phyloP scores from a whole-genome alignment of 1,140 invertebrate species.

The Drosophila subobscura region DNA sequence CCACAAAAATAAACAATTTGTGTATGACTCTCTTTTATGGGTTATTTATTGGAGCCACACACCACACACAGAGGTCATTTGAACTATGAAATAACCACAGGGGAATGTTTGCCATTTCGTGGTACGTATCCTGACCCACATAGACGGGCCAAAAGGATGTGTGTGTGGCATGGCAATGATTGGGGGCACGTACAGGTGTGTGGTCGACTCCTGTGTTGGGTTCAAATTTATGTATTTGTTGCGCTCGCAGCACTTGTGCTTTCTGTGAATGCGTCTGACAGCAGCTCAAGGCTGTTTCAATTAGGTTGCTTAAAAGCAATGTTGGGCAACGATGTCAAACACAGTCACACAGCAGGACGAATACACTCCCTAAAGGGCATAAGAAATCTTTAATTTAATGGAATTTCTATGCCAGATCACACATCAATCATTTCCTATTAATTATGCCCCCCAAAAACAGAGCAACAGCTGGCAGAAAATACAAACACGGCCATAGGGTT shows the following conservation, averaged over 20 bases:
- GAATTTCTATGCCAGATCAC: background rate
- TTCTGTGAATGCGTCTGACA: conserved; percentile 33
- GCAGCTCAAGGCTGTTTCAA: conserved; percentile 57
- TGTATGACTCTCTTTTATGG: conserved; percentile 42
- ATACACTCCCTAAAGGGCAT: background rate
- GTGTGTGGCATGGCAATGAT: conserved; percentile 20
- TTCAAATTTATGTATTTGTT: conserved; percentile 46
- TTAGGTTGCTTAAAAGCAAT: conserved; percentile 38
- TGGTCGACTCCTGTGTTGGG: conserved; percentile 37
- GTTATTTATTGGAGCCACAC: conserved; percentile 67
- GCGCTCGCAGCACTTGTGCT: conserved; percentile 5
- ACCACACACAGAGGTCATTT: conserved; percentile 54
- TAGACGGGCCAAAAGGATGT: conserved; percentile 43
- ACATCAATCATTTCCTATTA: conserved; percentile 49
- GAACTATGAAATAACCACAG: conserved; percentile 72
- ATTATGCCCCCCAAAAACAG: conserved; percentile 25
- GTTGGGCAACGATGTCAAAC: background rate
- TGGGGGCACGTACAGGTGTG: conserved; percentile 30
- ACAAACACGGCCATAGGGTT: conserved; percentile 18
- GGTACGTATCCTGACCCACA: conserved; percentile 76
- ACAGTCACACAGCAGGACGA: background rate
- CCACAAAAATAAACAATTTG: conserved; percentile 14
- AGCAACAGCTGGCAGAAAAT: conserved; percentile 32
- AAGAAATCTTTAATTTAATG: too few relatives aligned
- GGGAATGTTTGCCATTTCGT: conserved; percentile 68